Evolutionary conservation across 1,140 invertebrate species (phyloP).

Genomic region (Bombus huntii): DNA sequence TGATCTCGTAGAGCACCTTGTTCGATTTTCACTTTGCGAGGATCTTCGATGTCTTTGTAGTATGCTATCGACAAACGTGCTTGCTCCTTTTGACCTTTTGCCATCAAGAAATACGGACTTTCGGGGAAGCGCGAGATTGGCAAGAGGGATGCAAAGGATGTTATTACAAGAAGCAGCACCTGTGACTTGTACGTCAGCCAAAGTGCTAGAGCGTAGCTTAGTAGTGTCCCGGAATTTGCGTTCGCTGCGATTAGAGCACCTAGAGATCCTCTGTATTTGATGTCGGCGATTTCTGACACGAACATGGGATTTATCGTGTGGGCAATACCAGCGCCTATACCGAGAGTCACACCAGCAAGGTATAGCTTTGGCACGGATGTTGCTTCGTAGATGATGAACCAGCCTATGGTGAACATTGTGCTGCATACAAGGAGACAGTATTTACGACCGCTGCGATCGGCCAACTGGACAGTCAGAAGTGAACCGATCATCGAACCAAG

Average conservation of each 20-base stretch:
- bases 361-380: conserved; percentile 71
- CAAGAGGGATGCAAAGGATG: conserved; percentile 84
- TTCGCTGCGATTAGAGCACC: conserved; percentile 87
- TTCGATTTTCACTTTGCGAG: conserved; percentile 83
- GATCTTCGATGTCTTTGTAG: conserved; percentile 83
- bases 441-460: no score
- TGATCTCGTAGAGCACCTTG: conserved; percentile 82
- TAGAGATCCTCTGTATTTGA: conserved; percentile 87
- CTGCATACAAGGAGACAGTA: no score
- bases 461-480: no score
- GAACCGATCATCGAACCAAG: no score
- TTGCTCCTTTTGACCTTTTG: conserved; percentile 83
- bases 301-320: conserved; percentile 89
- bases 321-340: conserved; percentile 88
- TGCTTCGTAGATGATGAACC: no score
- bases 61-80: conserved; percentile 86
- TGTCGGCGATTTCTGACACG: conserved; percentile 87
- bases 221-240: conserved; percentile 86
- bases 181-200: conserved; percentile 84
- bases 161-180: conserved; percentile 82
- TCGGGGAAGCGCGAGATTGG: conserved; percentile 77
- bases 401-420: no score
- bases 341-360: conserved; percentile 84
- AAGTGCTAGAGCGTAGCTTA: conserved; percentile 87
- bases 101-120: conserved; percentile 88